A percentile compares a stretch with the other conserved stretches of the same genome.
phyloP scores from a whole-genome alignment of 2,797 vertebrate species.

The Betta splendens region DNA sequence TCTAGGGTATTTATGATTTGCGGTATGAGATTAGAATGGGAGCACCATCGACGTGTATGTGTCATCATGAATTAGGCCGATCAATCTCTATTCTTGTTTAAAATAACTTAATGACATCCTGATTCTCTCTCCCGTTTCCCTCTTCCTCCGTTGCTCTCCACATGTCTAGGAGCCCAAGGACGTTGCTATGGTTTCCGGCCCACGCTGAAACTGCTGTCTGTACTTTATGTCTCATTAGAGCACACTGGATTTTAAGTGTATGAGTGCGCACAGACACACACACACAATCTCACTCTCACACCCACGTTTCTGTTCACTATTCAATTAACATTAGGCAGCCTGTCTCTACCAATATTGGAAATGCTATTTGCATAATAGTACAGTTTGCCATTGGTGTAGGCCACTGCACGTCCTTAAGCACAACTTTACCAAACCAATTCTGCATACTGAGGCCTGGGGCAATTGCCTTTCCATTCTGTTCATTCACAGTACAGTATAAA shows the following conservation, averaged over 20 bases:
- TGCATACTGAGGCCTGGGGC: constrained; percentile 42
- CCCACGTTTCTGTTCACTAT: constrained; percentile 34
- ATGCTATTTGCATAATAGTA: constrained; percentile 57
- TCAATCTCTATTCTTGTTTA: constrained; percentile 46
- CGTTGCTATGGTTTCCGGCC: constrained; percentile 75
- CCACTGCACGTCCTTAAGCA: constrained; percentile 44
- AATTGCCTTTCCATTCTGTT: constrained; percentile 45
- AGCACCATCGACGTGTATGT: neutral
- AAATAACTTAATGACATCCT: constrained; percentile 50
- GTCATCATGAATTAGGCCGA: constrained; percentile 19
- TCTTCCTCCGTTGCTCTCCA: constrained; percentile 32
- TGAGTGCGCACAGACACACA: constrained; percentile 17
- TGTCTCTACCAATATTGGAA: constrained; percentile 51
- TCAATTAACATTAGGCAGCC: constrained; percentile 55
- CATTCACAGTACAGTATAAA: constrained; percentile 51
- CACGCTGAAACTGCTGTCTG: constrained; percentile 72
- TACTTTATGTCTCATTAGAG: constrained; percentile 73
- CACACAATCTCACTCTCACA: constrained; percentile 9
- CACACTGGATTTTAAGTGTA: constrained; percentile 62
- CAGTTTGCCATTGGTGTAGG: constrained; percentile 55
- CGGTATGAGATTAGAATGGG: neutral
- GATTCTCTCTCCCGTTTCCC: constrained; percentile 14
- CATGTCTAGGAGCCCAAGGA: constrained; percentile 63
- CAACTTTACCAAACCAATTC: constrained; percentile 60
- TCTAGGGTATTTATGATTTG: neutral